phyloP scores from a whole-genome alignment of 2,113 vertebrate species.

The Centropristis striata region DNA sequence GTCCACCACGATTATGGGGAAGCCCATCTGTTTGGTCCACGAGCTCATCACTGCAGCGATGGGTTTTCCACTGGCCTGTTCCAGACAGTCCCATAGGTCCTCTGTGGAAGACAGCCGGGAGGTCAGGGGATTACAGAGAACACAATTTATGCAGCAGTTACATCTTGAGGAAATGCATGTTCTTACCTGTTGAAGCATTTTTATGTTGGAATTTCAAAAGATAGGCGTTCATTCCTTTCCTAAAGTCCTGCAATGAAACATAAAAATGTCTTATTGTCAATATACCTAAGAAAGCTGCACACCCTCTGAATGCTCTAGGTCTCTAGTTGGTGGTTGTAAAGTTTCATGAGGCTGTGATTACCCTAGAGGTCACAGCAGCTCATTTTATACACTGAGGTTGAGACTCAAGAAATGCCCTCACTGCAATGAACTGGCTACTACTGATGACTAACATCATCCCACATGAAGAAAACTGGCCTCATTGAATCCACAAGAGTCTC shows the following conservation, averaged over 20 bases:
- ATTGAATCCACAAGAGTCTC: too few species aligned
- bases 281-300: too few species aligned
- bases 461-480: too few species aligned
- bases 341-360: too few species aligned
- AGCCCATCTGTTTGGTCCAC: conserved; percentile 99
- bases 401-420: too few species aligned
- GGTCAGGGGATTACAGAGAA: not conserved
- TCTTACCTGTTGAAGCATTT: conserved; percentile 96
- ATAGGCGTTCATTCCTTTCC: conserved; percentile 98
- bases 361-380: too few species aligned
- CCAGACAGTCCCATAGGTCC: conserved; percentile 98
- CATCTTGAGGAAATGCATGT: rapidly evolving
- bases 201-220: conserved; percentile 97
- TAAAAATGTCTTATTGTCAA: too few species aligned
- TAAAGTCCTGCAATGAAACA: conserved; percentile 90
- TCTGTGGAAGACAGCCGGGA: conserved; percentile 80
- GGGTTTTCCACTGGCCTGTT: conserved; percentile 95
- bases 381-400: too few species aligned
- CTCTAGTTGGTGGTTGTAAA: too few species aligned
- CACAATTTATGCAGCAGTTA: not conserved
- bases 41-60: conserved; percentile 96
- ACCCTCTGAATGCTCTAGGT: too few species aligned
- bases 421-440: too few species aligned
- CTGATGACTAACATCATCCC: too few species aligned
- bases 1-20: conserved; percentile 95